Percentiles rank a stretch among this genome's conserved stretches.
Conservation (phyloP, 2,797 vertebrate species). For the Melanogrammus aeglefinus region DNA sequence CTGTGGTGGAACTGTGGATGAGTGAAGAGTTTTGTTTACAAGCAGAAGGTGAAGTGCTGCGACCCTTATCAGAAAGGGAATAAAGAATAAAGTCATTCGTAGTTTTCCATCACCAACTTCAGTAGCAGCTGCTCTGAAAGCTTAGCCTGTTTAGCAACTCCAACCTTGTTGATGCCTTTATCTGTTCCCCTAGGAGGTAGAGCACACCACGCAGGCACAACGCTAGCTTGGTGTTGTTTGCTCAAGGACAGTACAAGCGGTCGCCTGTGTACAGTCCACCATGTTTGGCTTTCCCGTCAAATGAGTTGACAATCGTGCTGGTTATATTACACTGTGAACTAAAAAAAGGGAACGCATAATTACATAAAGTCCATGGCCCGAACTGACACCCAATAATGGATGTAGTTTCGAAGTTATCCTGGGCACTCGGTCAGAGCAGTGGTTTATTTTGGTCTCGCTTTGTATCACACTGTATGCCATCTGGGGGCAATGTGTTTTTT, state of each 20-base stretch:
- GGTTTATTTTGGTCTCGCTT: slow-evolving; percentile 45
- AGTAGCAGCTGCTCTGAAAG: neutral
- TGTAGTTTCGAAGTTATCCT: neutral
- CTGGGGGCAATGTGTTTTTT: slow-evolving; percentile 65
- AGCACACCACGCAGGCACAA: neutral
- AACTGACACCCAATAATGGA: neutral
- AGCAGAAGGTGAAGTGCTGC: too few relatives aligned
- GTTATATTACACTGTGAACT: neutral
- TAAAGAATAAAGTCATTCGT: neutral
- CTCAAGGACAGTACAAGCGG: neutral
- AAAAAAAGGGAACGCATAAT: neutral
- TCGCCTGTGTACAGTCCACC: neutral
- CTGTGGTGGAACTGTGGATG: neutral
- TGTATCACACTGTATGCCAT: slow-evolving; percentile 43
- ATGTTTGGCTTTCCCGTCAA: neutral
- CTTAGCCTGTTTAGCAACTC: neutral
- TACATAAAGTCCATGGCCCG: neutral
- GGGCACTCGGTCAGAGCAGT: slow-evolving; percentile 44
- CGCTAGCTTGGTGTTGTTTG: neutral
- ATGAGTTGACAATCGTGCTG: neutral
- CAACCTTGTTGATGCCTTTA: neutral
- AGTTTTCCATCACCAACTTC: neutral
- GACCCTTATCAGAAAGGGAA: neutral
- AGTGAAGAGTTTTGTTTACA: neutral
- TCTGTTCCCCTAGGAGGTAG: neutral